phyloP scores from a whole-genome alignment of 92 coral and sea anemone species.

The Pocillopora grandis region DNA sequence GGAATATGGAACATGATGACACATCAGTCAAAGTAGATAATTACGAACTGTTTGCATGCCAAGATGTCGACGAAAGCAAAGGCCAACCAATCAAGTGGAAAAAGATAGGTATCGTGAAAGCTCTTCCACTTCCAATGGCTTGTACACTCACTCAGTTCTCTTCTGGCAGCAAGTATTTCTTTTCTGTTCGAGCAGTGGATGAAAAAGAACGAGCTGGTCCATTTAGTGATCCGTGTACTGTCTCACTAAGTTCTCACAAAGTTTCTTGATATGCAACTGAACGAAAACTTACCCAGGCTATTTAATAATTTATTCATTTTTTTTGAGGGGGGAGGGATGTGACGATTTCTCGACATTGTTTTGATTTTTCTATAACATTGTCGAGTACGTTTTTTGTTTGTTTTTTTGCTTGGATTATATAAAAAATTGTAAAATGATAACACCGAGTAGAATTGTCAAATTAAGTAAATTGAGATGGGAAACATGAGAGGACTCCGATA shows the following conservation, averaged over 20 bases:
- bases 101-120: slow-evolving; percentile 95
- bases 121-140: slow-evolving; percentile 98
- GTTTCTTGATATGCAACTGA: too few relatives aligned
- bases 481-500: too few relatives aligned
- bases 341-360: too few relatives aligned
- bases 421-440: too few relatives aligned
- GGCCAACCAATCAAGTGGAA: slow-evolving; percentile 87
- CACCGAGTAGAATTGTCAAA: too few relatives aligned
- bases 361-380: too few relatives aligned
- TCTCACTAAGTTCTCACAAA: neutral
- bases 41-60: slow-evolving; percentile 94
- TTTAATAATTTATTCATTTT: too few relatives aligned
- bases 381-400: too few relatives aligned
- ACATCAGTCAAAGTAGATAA: slow-evolving; percentile 70
- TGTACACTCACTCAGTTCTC: slow-evolving; percentile 97
- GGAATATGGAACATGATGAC: slow-evolving; percentile 88
- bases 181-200: slow-evolving; percentile 97
- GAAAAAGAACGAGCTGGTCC: slow-evolving; percentile 82
- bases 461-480: too few relatives aligned
- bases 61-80: slow-evolving; percentile 67
- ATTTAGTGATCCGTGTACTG: slow-evolving; percentile 85
- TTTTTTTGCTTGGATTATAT: too few relatives aligned
- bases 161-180: slow-evolving; percentile 89
- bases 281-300: too few relatives aligned
- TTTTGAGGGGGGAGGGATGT: too few relatives aligned